Evolutionary conservation across 2,113 vertebrate species (phyloP).

Genomic region (Amazona vittata): DNA sequence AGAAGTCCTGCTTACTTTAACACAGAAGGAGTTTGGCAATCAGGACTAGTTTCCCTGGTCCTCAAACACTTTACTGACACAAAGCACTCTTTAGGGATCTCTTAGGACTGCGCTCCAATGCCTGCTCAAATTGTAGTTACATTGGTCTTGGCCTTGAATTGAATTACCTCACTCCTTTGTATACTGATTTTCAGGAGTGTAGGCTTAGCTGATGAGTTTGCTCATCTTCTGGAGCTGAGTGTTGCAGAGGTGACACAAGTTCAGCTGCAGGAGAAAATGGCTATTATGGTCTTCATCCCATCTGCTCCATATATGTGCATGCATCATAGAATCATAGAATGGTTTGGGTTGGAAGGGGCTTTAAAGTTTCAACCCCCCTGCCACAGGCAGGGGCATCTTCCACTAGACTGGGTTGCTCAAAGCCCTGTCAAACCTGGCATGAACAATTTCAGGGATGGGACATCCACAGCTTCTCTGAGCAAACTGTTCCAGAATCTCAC

Average conservation of each 20-base stretch:
- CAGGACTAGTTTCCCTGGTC: background rate
- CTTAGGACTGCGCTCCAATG: background rate
- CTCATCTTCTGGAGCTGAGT: background rate
- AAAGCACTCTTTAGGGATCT: background rate
- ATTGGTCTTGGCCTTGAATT: background rate
- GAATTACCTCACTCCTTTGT: background rate
- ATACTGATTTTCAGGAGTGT: background rate
- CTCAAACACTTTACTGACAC: background rate
- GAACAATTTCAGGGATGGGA: background rate
- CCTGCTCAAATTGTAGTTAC: background rate
- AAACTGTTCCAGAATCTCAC: background rate
- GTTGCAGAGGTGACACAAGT: background rate
- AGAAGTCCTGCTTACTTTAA: background rate
- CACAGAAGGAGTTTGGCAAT: background rate
- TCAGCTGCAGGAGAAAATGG: background rate
- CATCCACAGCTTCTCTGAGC: background rate
- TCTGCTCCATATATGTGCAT: background rate
- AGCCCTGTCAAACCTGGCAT: background rate
- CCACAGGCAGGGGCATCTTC: background rate
- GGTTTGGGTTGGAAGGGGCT: background rate
- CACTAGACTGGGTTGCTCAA: background rate
- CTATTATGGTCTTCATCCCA: background rate
- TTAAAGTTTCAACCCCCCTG: background rate
- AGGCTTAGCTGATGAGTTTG: background rate
- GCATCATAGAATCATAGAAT: background rate